Evolutionary conservation across 2,888 invertebrate species (phyloP), one percentile per base, ranked within the genome.

Genomic region (Parnassius smintheus): DNA sequence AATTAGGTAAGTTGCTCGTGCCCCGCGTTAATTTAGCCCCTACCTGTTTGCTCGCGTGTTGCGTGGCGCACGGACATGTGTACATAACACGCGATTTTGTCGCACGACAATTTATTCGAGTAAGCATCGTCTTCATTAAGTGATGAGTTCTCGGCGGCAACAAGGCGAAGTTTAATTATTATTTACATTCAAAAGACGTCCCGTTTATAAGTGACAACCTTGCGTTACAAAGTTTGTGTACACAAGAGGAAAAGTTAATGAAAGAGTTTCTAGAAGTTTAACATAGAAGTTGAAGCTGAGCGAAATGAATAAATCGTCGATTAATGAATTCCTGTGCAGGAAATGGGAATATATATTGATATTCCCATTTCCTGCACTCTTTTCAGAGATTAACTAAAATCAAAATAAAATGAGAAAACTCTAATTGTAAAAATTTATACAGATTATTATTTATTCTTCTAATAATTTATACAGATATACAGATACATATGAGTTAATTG

Each of bases 1-100:
- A 81, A 84, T 84, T 83, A 84, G 78, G 76, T 69, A 78, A 81
- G 82, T 82, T 80, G 70, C 72, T 70, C 72, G 73, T 62, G 77
- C 73, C 73, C 73, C 74, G 73, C 73, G 70, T 75, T 78, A 79
- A 82, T 79, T 80, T 77, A 71, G 74, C 70, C 67, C 69, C 68
- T 49, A 56, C 64, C 60, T 46, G 53, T 64, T 57, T 67, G 70
- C 72, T 72, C 70, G 77, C 72, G 70, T 73, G 71, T 70, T 72
- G 72, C 74, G 77, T 74, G 70, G 70, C 54, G n/a, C 62, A 62
- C 62, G 52, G 56, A 61, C 61, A 51, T 46, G 51, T 56, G 61
- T 46, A 56, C 46, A 46, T 56, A 44, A 22, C 50, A 50, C 58
- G 58, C 58, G 58, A 58, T 42, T 50, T 18, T 35, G 56, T 56